Evolutionary conservation across 2,113 vertebrate species (phyloP).

Genomic region (Crypturellus undulatus): DNA sequence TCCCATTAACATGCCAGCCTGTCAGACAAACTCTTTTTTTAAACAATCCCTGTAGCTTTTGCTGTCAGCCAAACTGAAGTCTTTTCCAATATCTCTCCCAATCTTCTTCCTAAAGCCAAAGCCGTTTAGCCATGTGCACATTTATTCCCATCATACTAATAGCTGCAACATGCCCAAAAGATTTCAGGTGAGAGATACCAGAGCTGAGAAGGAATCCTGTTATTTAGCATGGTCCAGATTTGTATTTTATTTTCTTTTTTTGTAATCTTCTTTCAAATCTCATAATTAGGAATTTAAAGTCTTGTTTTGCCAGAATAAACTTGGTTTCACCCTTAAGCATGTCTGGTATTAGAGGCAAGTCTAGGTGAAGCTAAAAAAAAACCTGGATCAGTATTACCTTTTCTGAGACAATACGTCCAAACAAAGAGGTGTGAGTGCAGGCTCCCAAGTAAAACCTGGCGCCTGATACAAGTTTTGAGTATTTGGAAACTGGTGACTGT

Average conservation of each 20-base stretch:
- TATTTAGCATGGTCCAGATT: background rate
- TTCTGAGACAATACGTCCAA: background rate
- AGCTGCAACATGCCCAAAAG: background rate
- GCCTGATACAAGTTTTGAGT: accelerated
- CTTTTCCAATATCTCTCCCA: background rate
- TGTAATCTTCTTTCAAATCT: background rate
- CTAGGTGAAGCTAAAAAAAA: conserved; percentile 13
- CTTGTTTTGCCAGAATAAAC: conserved; percentile 52
- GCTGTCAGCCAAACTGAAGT: background rate
- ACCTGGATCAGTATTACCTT: background rate
- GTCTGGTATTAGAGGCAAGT: conserved; percentile 49
- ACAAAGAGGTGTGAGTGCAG: background rate
- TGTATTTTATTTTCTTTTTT: background rate
- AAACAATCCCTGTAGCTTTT: background rate
- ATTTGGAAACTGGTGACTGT: background rate
- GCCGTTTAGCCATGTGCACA: background rate
- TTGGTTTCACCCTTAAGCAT: conserved; percentile 36
- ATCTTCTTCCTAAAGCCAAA: background rate
- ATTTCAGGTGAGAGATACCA: conserved; percentile 13
- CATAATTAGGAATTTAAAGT: conserved; percentile 18
- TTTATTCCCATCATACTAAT: background rate
- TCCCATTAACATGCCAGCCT: background rate
- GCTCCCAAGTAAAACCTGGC: background rate
- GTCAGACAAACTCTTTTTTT: background rate
- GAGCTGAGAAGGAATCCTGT: background rate